phyloP scores from a whole-genome alignment of 2,888 invertebrate species.

The Drosophila putrida region DNA sequence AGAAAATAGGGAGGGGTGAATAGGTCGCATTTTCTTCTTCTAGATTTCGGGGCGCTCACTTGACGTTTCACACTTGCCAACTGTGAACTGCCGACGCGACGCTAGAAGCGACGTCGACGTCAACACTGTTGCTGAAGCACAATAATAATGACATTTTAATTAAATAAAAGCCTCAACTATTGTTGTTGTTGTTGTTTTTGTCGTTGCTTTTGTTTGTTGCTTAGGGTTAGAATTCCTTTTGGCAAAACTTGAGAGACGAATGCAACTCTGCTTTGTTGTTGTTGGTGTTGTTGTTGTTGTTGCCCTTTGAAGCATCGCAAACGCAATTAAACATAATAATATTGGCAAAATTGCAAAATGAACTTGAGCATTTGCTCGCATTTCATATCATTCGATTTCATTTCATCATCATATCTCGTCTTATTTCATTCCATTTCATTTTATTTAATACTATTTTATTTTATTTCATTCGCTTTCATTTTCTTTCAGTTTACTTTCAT shows the following conservation, averaged over 20 bases:
- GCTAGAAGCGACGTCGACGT: not conserved
- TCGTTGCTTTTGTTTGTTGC: slow-evolving; percentile 2
- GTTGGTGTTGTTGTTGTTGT: not conserved
- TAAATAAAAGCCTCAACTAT: slow-evolving; percentile 49
- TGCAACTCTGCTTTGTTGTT: slow-evolving; percentile 2
- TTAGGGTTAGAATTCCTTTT: slow-evolving; percentile 13
- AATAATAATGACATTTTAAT: slow-evolving; percentile 63
- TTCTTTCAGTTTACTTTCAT: no score
- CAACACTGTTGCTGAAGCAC: not conserved
- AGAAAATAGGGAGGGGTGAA: no score
- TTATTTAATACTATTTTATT: not conserved
- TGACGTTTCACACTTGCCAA: slow-evolving; percentile 47
- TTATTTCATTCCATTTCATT: not conserved
- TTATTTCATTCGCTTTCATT: no score
- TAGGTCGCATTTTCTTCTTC: not conserved
- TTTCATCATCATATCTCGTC: not conserved
- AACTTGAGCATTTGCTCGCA: slow-evolving; percentile 1
- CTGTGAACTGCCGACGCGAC: slow-evolving; percentile 23
- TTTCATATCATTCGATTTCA: not conserved
- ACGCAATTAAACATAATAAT: slow-evolving; percentile 22
- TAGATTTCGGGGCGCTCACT: slow-evolving; percentile 24
- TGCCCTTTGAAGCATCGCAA: not conserved
- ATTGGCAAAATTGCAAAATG: slow-evolving; percentile 2
- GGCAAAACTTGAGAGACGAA: slow-evolving; percentile 14
- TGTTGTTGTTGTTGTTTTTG: slow-evolving; percentile 7